phyloP scores from a whole-genome alignment of 1,140 invertebrate species.

The Lepidostoma basale region DNA sequence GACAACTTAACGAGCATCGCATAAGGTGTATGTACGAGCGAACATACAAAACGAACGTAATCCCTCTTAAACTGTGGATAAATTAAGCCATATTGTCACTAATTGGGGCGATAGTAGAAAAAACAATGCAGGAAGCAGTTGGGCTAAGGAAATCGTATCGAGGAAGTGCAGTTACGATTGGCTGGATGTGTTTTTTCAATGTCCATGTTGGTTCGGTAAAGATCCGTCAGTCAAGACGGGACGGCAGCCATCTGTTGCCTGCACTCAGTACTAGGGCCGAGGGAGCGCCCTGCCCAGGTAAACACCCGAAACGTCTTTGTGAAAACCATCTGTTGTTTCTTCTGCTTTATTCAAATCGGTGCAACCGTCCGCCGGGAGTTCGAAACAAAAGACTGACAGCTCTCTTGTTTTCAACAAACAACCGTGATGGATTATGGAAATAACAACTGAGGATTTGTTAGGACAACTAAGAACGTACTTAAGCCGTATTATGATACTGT shows the following conservation, averaged over 20 bases:
- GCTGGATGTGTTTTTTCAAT: slow-evolving; percentile 35
- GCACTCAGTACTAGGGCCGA: neutral
- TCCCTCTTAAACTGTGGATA: too few relatives aligned
- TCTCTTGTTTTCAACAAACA: too few relatives aligned
- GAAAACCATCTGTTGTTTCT: slow-evolving; percentile 46
- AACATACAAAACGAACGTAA: too few relatives aligned
- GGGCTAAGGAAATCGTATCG: slow-evolving; percentile 6
- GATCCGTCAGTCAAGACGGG: slow-evolving; percentile 16
- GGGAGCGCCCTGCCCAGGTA: slow-evolving; percentile 21
- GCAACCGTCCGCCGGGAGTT: too few relatives aligned
- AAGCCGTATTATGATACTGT: too few relatives aligned
- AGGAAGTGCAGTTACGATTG: slow-evolving; percentile 36
- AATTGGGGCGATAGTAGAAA: slow-evolving; percentile 2
- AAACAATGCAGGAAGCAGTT: slow-evolving; percentile 20
- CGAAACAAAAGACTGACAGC: too few relatives aligned
- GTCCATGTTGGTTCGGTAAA: slow-evolving; percentile 16
- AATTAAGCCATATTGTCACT: too few relatives aligned
- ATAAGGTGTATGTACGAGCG: too few relatives aligned
- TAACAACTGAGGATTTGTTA: too few relatives aligned
- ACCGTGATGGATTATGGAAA: too few relatives aligned
- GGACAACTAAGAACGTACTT: too few relatives aligned
- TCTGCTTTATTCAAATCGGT: neutral
- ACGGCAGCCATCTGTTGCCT: slow-evolving; percentile 32
- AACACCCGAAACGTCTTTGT: slow-evolving; percentile 38
- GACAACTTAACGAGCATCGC: too few relatives aligned